These are phyloP conservation scores for Diachasmimorpha longicaudata DNA, from an alignment of 1,140 invertebrate genomes.

Conservation along the genomic window DNA sequence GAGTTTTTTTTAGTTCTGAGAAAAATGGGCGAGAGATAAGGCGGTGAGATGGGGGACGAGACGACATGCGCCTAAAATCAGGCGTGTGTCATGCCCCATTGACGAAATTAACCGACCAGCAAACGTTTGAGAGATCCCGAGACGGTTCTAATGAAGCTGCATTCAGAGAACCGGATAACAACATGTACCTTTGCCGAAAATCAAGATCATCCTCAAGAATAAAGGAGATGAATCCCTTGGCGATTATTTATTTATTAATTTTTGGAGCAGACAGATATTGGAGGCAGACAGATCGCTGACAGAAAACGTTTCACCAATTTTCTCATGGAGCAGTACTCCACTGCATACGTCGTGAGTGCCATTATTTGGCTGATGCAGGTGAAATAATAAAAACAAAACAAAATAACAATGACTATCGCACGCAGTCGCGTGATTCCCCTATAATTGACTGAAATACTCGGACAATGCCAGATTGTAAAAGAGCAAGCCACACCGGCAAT, in stretches of 20 bases:
- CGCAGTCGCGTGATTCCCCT: background rate
- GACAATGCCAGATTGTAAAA: slow-evolving; percentile 10
- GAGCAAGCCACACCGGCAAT: background rate
- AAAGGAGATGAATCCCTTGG: no score
- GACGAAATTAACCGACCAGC: slow-evolving; percentile 50
- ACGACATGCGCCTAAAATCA: slow-evolving; percentile 23
- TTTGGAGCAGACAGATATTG: no score
- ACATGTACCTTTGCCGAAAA: slow-evolving; percentile 1
- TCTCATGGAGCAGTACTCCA: no score
- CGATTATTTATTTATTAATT: no score
- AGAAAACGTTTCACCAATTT: no score
- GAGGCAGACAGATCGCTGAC: no score
- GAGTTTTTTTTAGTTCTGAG: background rate
- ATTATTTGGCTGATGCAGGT: background rate
- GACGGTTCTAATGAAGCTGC: background rate
- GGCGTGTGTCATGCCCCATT: slow-evolving; percentile 51
- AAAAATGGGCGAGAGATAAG: background rate
- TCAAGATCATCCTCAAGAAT: no score
- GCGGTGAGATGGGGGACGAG: background rate
- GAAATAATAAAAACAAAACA: slow-evolving; percentile 15
- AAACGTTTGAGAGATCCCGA: slow-evolving; percentile 39
- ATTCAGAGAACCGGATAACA: slow-evolving; percentile 18
- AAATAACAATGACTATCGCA: slow-evolving; percentile 21
- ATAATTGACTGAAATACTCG: slow-evolving; percentile 10
- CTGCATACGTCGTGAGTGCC: no score